Evolutionary conservation across 2,797 vertebrate species (phyloP).

Genomic region (Acrossocheilus wenchowensis): DNA sequence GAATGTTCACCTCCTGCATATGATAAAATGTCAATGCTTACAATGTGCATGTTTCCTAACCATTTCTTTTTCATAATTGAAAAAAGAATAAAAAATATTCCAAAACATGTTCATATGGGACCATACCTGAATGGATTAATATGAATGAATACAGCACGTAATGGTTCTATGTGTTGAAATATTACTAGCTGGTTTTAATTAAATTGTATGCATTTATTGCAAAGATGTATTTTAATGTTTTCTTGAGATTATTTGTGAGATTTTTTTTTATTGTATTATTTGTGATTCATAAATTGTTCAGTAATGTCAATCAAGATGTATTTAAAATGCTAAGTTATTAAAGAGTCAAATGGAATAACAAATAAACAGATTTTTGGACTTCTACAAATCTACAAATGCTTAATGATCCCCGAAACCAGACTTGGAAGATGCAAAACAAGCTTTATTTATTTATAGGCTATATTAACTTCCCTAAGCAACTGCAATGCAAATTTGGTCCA

Average conservation of each 20-base stretch:
- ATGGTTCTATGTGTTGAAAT: slow-evolving; percentile 3
- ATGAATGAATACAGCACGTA: slow-evolving; percentile 17
- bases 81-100: not conserved
- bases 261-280: slow-evolving; percentile 36
- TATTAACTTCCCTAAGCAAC: not conserved
- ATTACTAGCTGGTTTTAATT: slow-evolving; percentile 9
- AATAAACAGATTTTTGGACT: slow-evolving; percentile 7
- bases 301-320: slow-evolving; percentile 14
- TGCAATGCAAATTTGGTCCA: slow-evolving; percentile 10
- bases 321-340: slow-evolving; percentile 25
- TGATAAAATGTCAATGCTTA: slow-evolving; percentile 1
- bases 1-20: not conserved
- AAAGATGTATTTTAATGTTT: slow-evolving; percentile 26
- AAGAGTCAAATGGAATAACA: slow-evolving; percentile 2
- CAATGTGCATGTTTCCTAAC: not conserved
- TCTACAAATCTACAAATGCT: not conserved
- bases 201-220: not conserved
- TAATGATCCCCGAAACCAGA: not conserved
- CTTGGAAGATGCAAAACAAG: not conserved
- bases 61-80: not conserved
- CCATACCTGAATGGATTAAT: not conserved
- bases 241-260: slow-evolving; percentile 18
- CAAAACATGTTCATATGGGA: not conserved
- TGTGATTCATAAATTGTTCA: slow-evolving; percentile 17
- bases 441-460: not conserved